phyloP scores from a whole-genome alignment of 2,888 invertebrate genomes.

The Oscheius sp. region DNA sequence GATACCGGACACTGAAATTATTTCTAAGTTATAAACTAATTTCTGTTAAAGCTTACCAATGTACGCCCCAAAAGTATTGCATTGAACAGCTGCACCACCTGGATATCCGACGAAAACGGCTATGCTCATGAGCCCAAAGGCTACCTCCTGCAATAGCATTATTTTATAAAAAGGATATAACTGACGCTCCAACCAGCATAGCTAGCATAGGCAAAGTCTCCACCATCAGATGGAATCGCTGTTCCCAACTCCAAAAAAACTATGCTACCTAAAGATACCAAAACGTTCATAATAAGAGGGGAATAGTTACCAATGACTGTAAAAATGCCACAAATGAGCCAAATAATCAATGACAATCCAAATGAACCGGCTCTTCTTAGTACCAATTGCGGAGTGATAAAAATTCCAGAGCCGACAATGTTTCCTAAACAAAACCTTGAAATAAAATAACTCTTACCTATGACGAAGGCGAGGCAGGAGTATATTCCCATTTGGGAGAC shows the following conservation, averaged over 20 bases:
- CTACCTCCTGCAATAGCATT: not conserved
- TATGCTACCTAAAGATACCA: conserved; percentile 77
- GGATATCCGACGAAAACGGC: conserved; percentile 18
- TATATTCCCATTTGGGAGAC: conserved; percentile 25
- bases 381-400: conserved; percentile 39
- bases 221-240: conserved; percentile 78
- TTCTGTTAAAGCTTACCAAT: conserved; percentile 9
- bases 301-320: conserved; percentile 80
- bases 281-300: no score
- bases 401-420: conserved; percentile 40
- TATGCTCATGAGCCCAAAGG: conserved; percentile 27
- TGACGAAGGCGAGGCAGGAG: conserved; percentile 27
- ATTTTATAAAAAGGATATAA: not conserved
- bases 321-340: conserved; percentile 83
- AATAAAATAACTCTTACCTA: conserved; percentile 23
- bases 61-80: conserved; percentile 25
- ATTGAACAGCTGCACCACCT: conserved; percentile 19
- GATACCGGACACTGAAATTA: not conserved
- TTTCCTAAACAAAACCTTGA: conserved; percentile 27
- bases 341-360: conserved; percentile 82
- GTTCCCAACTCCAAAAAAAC: conserved; percentile 90
- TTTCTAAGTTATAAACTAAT: no score
- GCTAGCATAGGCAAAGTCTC: conserved; percentile 40
- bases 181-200: conserved; percentile 35
- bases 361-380: conserved; percentile 77